A percentile compares a stretch with the other conserved stretches of the same genome.
Evolutionary conservation across 2,797 vertebrate species (phyloP).

Genomic region (Pseudochromis fuscus): DNA sequence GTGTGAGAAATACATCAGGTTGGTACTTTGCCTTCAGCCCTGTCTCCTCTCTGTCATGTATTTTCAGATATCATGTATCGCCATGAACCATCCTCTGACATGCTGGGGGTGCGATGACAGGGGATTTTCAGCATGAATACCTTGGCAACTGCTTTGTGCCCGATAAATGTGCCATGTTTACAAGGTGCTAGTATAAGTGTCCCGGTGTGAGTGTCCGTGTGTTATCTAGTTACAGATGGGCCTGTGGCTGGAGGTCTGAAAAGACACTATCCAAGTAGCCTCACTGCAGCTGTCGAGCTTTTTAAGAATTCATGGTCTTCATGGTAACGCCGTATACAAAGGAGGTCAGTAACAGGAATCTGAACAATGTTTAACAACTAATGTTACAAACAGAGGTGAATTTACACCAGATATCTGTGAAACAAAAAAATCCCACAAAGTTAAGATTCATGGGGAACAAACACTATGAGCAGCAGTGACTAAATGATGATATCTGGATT

Average conservation of each 20-base stretch:
- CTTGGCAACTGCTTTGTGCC: slow-evolving; percentile 36
- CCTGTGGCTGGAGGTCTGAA: slow-evolving; percentile 20
- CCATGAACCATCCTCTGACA: slow-evolving; percentile 28
- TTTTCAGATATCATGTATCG: slow-evolving; percentile 16
- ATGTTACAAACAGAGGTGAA: slow-evolving; percentile 57
- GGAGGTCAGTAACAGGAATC: slow-evolving; percentile 68
- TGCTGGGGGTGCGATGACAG: slow-evolving; percentile 29
- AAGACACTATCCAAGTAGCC: slow-evolving; percentile 36
- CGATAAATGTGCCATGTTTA: slow-evolving; percentile 42
- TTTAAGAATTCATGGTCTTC: slow-evolving; percentile 82
- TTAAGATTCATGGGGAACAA: slow-evolving; percentile 7
- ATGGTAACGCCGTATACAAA: slow-evolving; percentile 74
- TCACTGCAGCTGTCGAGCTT: slow-evolving; percentile 69
- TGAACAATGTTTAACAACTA: slow-evolving; percentile 79
- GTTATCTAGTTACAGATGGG: slow-evolving; percentile 64
- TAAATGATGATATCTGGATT: not conserved
- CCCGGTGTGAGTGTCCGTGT: too few species aligned
- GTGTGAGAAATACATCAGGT: not conserved
- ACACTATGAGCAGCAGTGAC: not conserved
- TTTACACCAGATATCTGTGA: slow-evolving; percentile 25
- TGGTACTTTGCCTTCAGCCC: not conserved
- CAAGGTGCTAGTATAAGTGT: slow-evolving; percentile 38
- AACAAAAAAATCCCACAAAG: slow-evolving; percentile 15
- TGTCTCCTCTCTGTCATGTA: not conserved
- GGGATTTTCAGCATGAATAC: slow-evolving; percentile 62